These are phyloP conservation scores for Scaptodrosophila lebanonensis DNA, from an alignment of 1,140 invertebrate species.

Conservation along the genomic window DNA sequence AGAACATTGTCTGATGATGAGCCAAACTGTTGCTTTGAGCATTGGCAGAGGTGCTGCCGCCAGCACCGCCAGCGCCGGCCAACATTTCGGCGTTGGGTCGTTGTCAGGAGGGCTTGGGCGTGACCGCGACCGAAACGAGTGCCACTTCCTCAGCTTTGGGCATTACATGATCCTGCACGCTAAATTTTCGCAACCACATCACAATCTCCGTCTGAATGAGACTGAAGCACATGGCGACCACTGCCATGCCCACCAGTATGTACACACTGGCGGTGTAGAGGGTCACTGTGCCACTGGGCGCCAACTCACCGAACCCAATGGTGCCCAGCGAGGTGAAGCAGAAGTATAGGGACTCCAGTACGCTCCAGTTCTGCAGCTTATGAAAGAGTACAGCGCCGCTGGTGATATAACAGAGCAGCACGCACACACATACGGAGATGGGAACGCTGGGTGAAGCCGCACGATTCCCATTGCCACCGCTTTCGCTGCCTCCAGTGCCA, in stretches of 20 bases:
- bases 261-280: constrained; percentile 87
- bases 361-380: constrained; percentile 92
- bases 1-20: constrained; percentile 76
- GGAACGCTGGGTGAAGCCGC: constrained; percentile 83
- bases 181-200: constrained; percentile 81
- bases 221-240: constrained; percentile 98
- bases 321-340: constrained; percentile 95
- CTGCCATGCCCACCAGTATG: constrained; percentile 94
- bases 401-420: constrained; percentile 93
- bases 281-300: constrained; percentile 80
- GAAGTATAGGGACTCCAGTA: constrained; percentile 95
- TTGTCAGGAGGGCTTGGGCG: constrained; percentile 77
- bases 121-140: constrained; percentile 69
- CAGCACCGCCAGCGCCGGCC: constrained; percentile 9
- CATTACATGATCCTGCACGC: constrained; percentile 73
- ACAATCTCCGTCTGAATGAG: constrained; percentile 95
- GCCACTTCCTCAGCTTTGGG: constrained; percentile 71
- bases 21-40: constrained; percentile 41
- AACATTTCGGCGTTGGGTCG: constrained; percentile 62
- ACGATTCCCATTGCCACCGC: too few relatives aligned
- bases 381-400: constrained; percentile 94
- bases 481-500: constrained; percentile 22
- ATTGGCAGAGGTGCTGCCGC: constrained; percentile 1
- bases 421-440: constrained; percentile 91
- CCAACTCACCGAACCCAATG: constrained; percentile 92